Percentiles rank a stretch among this genome's conserved stretches.
Conservation (phyloP, 1,140 invertebrate species). For the Drosophila erecta region DNA sequence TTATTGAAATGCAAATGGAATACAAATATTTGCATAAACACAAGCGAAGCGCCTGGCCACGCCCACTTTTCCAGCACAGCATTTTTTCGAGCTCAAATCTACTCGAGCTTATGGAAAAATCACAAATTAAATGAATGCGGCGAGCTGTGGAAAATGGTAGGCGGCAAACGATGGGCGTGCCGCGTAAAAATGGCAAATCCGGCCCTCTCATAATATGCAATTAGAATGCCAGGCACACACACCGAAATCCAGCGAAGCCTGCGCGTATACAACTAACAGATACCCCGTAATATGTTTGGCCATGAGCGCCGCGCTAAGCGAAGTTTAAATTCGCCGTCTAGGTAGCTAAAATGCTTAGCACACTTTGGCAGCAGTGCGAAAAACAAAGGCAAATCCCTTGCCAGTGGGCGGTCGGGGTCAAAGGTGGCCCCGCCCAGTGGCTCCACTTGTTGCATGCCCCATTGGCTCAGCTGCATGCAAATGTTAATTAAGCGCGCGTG, state of each 20-base stretch:
- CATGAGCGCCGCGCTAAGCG: too few species aligned
- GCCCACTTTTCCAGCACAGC: not conserved
- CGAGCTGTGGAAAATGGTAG: not conserved
- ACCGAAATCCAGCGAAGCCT: not conserved
- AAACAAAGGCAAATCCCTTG: not conserved
- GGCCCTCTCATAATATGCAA: not conserved
- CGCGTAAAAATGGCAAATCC: constrained; percentile 2
- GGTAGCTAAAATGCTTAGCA: not conserved
- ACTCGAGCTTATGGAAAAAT: constrained; percentile 7
- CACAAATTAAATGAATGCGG: constrained; percentile 29
- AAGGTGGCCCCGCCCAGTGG: not conserved
- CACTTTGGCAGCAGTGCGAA: not conserved
- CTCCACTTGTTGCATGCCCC: constrained; percentile 43
- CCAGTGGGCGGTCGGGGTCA: not conserved
- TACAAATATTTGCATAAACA: constrained; percentile 79
- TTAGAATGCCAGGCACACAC: constrained; percentile 8
- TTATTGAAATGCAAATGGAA: constrained; percentile 80
- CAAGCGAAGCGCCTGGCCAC: constrained; percentile 8
- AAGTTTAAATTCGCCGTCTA: too few species aligned
- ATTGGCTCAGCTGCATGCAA: constrained; percentile 10
- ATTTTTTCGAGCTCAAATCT: not conserved
- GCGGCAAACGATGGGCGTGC: not conserved
- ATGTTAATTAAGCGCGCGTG: constrained; percentile 45
- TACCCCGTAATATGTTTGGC: not conserved
- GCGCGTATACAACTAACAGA: not conserved